Evolutionary conservation across 2,888 invertebrate genomes (phyloP), one percentile per base, ranked within the genome.

Genomic region (Plusia festucae): DNA sequence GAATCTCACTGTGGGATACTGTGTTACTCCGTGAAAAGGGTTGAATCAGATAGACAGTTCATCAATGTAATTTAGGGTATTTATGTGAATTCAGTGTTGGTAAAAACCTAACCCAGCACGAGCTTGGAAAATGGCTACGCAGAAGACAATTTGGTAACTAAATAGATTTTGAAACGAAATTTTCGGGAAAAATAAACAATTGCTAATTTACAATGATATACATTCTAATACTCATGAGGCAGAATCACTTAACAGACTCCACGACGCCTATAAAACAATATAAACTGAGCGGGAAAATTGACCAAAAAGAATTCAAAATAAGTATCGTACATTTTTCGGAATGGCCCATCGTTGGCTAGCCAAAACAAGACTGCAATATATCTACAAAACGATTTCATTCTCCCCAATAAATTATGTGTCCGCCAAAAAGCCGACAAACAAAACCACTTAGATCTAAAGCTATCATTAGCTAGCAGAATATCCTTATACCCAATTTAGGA

Each of bases 351-450:
- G n/a, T 40, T 20, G 54, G 67, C 60, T 7, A 60, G 71, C 75
- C 74, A 79, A n/a, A 80, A 73, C 68, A 73, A 73, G 61, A 64
- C 78, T 73, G 70, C 81, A 80, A 87, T 87, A 85, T 84, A 83
- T 85, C 82, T 81, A 75, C 71, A 74, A 82, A 83, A 84, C 79
- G 82, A 84, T 86, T 78, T 83, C 78, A 82, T 81, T 65, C 72
- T 72, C 68, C 62, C 82, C 78, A 84, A 87, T 89, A 89, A 88
- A 88, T 88, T 82, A 89, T 85, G 82, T 83, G 79, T 68, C 75
- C 76, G 72, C 85, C 85, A 87, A 88, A 87, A 87, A 85, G 83
- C 84, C 83, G 78, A 85, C 85, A 85, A 90, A 89, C 88, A 89
- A 89, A 86, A 82, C 86, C 87, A 85, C 88, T 88, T 84, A 82